Base-by-base conservation (phyloP, 2,797 vertebrate genomes). In the Poecilia gillii region DNA sequence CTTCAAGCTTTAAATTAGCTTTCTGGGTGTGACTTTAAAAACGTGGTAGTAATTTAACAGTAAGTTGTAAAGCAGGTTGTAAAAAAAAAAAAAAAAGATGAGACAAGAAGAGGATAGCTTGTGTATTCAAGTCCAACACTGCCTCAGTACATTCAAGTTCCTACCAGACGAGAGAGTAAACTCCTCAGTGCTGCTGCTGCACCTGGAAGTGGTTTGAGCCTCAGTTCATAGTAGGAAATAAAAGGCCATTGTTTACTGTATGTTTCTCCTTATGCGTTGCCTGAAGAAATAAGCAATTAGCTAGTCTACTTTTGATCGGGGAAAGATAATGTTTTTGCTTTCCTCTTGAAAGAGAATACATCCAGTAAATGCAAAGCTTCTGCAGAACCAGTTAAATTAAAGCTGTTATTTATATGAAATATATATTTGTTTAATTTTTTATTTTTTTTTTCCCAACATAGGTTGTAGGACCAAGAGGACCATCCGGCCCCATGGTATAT, bases 391-490 rank as follows among this genome's bases (percentile, higher is more conserved):
- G 45, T 2, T 2, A 78, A 1, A 46, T 62, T 74, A 36, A 78
- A 23, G n/a, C 14, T n/a, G 23, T 31, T 43, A 43, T 71, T 77
- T 57, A 31, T 53, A 36, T 14, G 4, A 66, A 41, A 41, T 41
- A 68, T 23, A 4, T 25, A 68, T 68, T 68, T 41, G 23, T 72
- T 51, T 33, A 16, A 25, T 6, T 57, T 0, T 47, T 75, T 81
- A 80, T 71, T 81, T 81, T 71, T 70, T 49, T 59, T 25, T 70
- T 2, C 53, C 18, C 20, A 53, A 9, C 4, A 4, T 84, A 99
- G 98, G 95, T 97, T 80, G 84, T 97, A 95, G 98, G 97, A 97
- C 97, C 97, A 90, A 97, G 90, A 96, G 98, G 98, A 95, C 97
- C 97, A 77, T 46, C 92, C 83, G 98, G 98, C 87, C 97, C 97